phyloP scores from a whole-genome alignment of 2,113 vertebrate species.

The Myodes glareolus region DNA sequence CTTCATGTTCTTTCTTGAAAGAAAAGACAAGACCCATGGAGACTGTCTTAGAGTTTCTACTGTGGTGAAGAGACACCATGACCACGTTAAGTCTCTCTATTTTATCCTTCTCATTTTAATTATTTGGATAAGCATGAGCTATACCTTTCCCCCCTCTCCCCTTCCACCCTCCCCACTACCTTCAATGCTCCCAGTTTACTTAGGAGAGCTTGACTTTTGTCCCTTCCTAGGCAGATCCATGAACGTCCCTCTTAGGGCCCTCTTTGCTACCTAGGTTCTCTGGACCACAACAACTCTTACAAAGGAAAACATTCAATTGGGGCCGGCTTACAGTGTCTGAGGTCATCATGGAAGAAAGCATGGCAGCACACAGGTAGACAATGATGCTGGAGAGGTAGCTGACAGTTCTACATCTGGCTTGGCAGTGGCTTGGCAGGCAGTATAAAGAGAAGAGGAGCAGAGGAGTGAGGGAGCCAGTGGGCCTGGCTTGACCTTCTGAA shows the following conservation, averaged over 20 bases:
- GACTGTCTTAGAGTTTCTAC: neutral
- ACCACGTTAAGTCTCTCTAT: neutral
- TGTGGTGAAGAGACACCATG: neutral
- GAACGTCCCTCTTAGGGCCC: too few species aligned
- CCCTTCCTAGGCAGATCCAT: too few species aligned
- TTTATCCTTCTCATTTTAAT: too few species aligned
- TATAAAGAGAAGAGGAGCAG: neutral
- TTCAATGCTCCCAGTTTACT: too few species aligned
- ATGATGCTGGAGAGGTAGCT: neutral
- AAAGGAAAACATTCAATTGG: neutral
- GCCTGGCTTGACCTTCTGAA: neutral
- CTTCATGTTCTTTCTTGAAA: neutral
- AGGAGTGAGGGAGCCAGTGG: too few species aligned
- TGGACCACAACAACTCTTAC: neutral
- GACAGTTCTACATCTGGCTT: neutral
- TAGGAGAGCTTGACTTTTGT: too few species aligned
- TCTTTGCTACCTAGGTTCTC: too few species aligned
- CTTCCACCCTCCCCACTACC: too few species aligned
- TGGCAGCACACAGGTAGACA: neutral
- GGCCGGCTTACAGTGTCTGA: neutral
- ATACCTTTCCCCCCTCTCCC: too few species aligned
- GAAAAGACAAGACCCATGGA: neutral
- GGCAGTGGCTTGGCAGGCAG: neutral
- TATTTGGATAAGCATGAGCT: too few species aligned
- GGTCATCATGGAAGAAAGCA: neutral